Evolutionary conservation across 1,140 invertebrate genomes (phyloP), one percentile per base, ranked within the genome.

Genomic region (Phymastichus coffea): DNA sequence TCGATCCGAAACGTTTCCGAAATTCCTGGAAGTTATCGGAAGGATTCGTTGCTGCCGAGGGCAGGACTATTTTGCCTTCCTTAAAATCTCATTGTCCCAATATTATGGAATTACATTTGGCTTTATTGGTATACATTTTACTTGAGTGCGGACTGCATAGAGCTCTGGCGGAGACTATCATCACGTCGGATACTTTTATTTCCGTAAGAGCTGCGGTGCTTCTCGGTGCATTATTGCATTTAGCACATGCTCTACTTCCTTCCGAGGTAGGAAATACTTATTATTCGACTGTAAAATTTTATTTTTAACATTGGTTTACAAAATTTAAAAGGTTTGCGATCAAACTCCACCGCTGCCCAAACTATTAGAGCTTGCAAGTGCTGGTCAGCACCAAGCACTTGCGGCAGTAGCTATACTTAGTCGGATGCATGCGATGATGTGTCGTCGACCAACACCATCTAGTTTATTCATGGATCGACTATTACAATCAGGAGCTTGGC

Each of bases 41-140:
- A 75, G 95, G 94, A 12, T 98, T 98, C 77, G 88, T 98, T 0
- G 92, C 91, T 4, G 88, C 89, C 30, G 95, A 98, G 80, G 94
- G 92, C 12, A 85, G 85, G 55, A 85, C 83, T 17, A 86, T 96
- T 60, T 77, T 97, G 71, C 92, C 93, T 25, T 90, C 92, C 68
- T 77, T 95, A 17, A 85, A 88, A 25, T 87, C 87, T 28, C 86
- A 86, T 51, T 93, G 94, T 60, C 89, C 94, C 2, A 97, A 97
- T 76, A 86, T 97, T 57, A 88, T 89, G 41, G 92, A 96, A 73
- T 91, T 95, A 73, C 95, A 98, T 80, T 80, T 92, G 64, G 88
- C 94, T n/a, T 77, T 98, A 15, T 75, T 98, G 57, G 83, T 98
- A 6, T 91, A 94, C 68, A 88, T 91, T 67, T 91, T 97, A 73